A percentile compares a stretch with the other conserved stretches of the same genome.
These are phyloP conservation scores for Apamea monoglypha DNA, from an alignment of 2,888 invertebrate genomes.

Conservation along the genomic window DNA sequence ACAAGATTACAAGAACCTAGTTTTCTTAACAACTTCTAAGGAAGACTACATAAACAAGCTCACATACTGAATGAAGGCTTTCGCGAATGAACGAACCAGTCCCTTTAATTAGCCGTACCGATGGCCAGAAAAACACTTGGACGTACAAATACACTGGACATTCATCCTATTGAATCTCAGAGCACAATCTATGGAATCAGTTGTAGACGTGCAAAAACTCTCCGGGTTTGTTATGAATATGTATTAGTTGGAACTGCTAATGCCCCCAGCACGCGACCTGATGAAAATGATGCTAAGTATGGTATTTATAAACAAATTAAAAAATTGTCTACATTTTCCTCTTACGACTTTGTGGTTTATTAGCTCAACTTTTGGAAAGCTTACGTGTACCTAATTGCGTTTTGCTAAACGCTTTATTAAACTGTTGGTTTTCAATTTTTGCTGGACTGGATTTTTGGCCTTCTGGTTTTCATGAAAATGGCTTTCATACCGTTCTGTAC, in stretches of 20 bases:
- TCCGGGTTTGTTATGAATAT: constrained; percentile 35
- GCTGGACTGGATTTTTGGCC: no score
- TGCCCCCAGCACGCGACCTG: constrained; percentile 47
- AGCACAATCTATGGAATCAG: constrained; percentile 37
- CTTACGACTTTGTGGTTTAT: not conserved
- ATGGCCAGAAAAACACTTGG: constrained; percentile 25
- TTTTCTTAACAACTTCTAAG: constrained; percentile 26
- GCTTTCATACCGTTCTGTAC: not conserved
- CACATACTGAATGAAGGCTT: constrained; percentile 30
- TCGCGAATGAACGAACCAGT: constrained; percentile 11
- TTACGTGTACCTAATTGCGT: not conserved
- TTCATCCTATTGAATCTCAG: constrained; percentile 22
- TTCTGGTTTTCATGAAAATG: not conserved
- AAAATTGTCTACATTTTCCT: not conserved
- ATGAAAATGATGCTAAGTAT: constrained; percentile 28
- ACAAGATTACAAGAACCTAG: constrained; percentile 16
- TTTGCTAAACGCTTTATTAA: no score
- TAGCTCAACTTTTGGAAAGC: not conserved
- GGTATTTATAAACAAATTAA: not conserved
- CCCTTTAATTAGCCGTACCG: constrained; percentile 45
- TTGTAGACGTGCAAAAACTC: constrained; percentile 34
- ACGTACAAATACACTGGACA: constrained; percentile 22
- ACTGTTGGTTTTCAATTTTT: not conserved
- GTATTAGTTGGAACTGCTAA: constrained; percentile 37
- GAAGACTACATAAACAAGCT: constrained; percentile 27